A percentile compares a stretch with the other conserved stretches of the same genome.
phyloP scores from a whole-genome alignment of 2,113 vertebrate species.

The Hyperopisus bebe region DNA sequence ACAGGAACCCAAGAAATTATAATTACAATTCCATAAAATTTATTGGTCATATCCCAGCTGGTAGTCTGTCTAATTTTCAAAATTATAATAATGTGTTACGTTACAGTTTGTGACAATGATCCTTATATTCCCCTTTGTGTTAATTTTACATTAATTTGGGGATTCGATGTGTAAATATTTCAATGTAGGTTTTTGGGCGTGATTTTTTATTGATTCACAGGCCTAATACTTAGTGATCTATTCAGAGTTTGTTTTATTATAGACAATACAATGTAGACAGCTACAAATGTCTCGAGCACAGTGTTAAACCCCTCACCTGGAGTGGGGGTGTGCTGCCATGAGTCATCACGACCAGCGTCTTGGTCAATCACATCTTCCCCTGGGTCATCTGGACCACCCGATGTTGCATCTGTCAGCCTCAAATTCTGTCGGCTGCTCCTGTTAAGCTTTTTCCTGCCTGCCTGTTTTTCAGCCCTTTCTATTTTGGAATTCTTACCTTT shows the following conservation, averaged over 20 bases:
- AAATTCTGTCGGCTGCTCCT: background rate
- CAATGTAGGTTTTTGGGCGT: background rate
- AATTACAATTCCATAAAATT: background rate
- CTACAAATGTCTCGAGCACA: background rate
- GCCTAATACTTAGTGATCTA: background rate
- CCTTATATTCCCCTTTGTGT: background rate
- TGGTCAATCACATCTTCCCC: background rate
- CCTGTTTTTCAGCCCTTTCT: too few species aligned
- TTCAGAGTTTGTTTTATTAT: background rate
- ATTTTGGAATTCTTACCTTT: background rate
- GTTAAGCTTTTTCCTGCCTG: too few species aligned
- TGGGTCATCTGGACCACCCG: background rate
- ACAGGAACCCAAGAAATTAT: background rate
- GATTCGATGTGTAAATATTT: background rate
- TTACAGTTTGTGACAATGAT: background rate
- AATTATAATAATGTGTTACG: background rate
- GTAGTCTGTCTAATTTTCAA: background rate
- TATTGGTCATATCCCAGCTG: background rate
- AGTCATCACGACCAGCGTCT: background rate
- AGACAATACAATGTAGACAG: background rate
- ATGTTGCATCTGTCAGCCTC: background rate
- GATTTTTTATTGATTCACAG: background rate
- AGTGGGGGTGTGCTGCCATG: too few species aligned
- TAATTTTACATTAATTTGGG: background rate
- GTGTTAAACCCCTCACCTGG: background rate